Evolutionary conservation across 1,140 invertebrate species (phyloP), one percentile per base, ranked within the genome.

Genomic region (Hypsibius dujardini): DNA sequence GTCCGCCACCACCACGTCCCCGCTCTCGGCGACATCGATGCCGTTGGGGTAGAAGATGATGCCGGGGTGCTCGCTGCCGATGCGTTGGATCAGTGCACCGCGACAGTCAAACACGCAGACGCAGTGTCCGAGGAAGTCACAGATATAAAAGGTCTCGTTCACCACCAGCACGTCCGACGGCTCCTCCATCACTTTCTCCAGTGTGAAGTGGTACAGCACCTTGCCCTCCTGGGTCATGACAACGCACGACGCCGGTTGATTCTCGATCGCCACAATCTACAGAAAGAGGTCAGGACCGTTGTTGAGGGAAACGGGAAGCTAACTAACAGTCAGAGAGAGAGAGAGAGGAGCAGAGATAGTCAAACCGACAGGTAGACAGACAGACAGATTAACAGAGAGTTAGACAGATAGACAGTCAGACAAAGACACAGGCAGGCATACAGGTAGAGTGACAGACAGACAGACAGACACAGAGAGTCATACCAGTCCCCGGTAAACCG

Each of bases 11-110:
- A 67, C 12, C 7, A 67, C 12, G 45, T 67, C 3, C 3, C 62
- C 62, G 45, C 3, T 42, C 12, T 12, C 7, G 7, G 62, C 3
- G 12, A 67, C 7, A 67, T 42, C 62, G 12, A 67, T 3, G 12
- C 62, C 62, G 62, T 42, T 12, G 12, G 62, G 62, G 45, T 14
- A 67, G 7, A 12, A 42, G 62, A 67, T 42, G 42, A 67, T 7
- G 42, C 62, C 42, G 7, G 3, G 12, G 7, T 7, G 62, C n/a
- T 81, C 92, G 62, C 12, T 14, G 62, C 62, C 62, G 12, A 67
- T 12, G 42, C 62, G 62, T 42, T 67, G 62, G 3, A 67, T 7
- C 62, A 67, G 7, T 3, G 12, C 3, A 3, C 62, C 62, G 12
- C 62, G 45, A 42, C 7, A 14, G 62, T 67, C 42, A 42, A 67